A percentile compares a stretch with the other conserved stretches of the same genome.
phyloP scores from a whole-genome alignment of 2,113 vertebrate genomes.

The Cololabis saira region DNA sequence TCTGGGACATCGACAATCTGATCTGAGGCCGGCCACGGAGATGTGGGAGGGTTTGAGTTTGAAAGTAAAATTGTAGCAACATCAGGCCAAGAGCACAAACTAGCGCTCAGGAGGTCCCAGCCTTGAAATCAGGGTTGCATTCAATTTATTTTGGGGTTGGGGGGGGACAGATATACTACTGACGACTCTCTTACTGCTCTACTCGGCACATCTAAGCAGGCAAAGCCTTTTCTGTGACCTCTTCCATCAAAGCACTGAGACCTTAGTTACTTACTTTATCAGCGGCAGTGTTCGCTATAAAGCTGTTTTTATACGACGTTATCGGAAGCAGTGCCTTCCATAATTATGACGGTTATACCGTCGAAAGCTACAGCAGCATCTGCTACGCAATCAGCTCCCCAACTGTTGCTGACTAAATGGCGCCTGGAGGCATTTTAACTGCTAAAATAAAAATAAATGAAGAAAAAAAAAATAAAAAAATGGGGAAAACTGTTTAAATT shows the following conservation, averaged over 20 bases:
- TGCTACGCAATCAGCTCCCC: slow-evolving; percentile 84
- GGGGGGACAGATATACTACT: slow-evolving; percentile 11
- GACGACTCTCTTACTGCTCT: slow-evolving; percentile 1
- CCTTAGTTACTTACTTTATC: slow-evolving; percentile 66
- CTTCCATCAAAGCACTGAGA: slow-evolving; percentile 52
- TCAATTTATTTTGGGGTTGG: slow-evolving; percentile 9
- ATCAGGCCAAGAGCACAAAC: slow-evolving; percentile 45
- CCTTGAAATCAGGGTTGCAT: slow-evolving; percentile 1
- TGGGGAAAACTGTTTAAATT: slow-evolving; percentile 1
- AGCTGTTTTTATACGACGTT: slow-evolving; percentile 88
- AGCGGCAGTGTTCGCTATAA: slow-evolving; percentile 73
- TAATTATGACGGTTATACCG: slow-evolving; percentile 99
- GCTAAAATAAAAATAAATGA: background rate
- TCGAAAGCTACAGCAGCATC: slow-evolving; percentile 96
- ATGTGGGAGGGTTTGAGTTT: background rate
- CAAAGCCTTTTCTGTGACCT: slow-evolving; percentile 37
- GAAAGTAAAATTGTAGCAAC: slow-evolving; percentile 8
- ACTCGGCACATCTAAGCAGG: background rate
- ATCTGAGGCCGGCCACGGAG: slow-evolving; percentile 70
- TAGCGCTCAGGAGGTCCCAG: slow-evolving; percentile 21
- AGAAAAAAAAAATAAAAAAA: background rate
- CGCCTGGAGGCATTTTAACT: background rate
- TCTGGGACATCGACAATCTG: slow-evolving; percentile 88
- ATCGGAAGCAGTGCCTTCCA: slow-evolving; percentile 99
- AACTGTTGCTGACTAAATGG: slow-evolving; percentile 46